Base-by-base conservation (phyloP, 2,113 vertebrate genomes). In the Mystacornis crossleyi region DNA sequence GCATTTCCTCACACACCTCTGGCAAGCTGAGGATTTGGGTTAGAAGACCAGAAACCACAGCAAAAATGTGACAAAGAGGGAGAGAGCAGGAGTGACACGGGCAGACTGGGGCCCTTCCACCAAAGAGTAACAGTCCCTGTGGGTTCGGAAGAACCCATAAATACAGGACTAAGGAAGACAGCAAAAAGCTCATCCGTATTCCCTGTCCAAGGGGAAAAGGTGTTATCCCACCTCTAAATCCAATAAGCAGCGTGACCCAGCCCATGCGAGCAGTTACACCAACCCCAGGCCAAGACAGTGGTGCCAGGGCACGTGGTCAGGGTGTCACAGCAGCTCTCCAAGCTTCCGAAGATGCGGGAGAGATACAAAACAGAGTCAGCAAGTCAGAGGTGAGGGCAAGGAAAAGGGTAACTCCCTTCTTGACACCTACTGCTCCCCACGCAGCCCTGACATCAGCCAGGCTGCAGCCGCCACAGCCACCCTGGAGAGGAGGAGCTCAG, bases 251-350 rank as follows among this genome's bases (percentile, higher is more conserved):
- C 57, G 28, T 2, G 14, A 20, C 12, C 48, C 47, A 50, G 48
- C 43, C 61, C 57, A 1, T 0, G 2, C 2, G 33, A 54, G 54
- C 25, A 14, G 21, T 4, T 5, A 23, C 36, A 73, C 33, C 54
- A 42, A 13, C 5, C 54, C 18, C 69, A 77, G 34, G 18, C n/a
- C 43, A 11, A 8, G 53, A 7, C 11, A 50, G 16, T 0, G 0
- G 42, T 9, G 14, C 83, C 62, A 53, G 67, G 36, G 28, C 14
- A 1, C 0, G 4, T 1, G 0, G 29, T 8, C 40, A 4, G 1
- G 6, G 18, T 28, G 24, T 3, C 71, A 20, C 80, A 79, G 73
- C 84, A 78, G 36, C 60, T 28, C 67, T 26, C 43, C 18, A 38
- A 24, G 33, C n/a, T 60, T 34, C 58, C 29, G 12, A n/a, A 62